These are phyloP conservation scores for Sebastes steindachneri DNA, from an alignment of 2,797 vertebrate species.

Conservation along the genomic window DNA sequence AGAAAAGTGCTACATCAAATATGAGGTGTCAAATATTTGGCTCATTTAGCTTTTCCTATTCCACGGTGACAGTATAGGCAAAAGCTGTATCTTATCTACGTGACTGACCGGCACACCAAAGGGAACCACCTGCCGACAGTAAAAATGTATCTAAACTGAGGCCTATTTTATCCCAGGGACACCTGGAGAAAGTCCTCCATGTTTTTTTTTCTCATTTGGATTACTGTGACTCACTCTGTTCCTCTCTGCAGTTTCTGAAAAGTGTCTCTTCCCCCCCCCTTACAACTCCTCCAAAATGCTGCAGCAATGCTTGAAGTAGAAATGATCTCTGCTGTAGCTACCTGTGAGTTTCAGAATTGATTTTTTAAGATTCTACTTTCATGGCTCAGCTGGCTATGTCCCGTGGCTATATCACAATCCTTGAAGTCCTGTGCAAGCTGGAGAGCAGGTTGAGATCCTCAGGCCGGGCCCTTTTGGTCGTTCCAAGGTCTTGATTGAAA, in stretches of 20 bases:
- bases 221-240: slow-evolving; percentile 64
- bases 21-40: slow-evolving; percentile 17
- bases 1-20: slow-evolving; percentile 15
- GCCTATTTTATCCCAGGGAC: slow-evolving; percentile 53
- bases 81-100: slow-evolving; percentile 45
- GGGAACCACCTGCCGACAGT: slow-evolving; percentile 38
- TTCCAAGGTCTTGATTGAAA: slow-evolving; percentile 55
- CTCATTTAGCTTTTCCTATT: slow-evolving; percentile 35
- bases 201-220: slow-evolving; percentile 49
- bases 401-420: slow-evolving; percentile 68
- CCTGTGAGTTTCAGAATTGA: slow-evolving; percentile 75
- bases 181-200: slow-evolving; percentile 58
- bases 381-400: slow-evolving; percentile 74
- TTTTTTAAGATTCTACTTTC: slow-evolving; percentile 77
- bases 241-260: slow-evolving; percentile 59
- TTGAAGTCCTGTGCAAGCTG: slow-evolving; percentile 65
- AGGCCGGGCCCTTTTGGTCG: slow-evolving; percentile 36
- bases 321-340: slow-evolving; percentile 69
- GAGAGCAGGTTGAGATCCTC: slow-evolving; percentile 52
- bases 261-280: slow-evolving; percentile 44
- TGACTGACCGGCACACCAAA: slow-evolving; percentile 51
- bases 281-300: slow-evolving; percentile 64
- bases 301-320: slow-evolving; percentile 68
- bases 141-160: slow-evolving; percentile 46
- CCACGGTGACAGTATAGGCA: slow-evolving; percentile 2